phyloP scores from a whole-genome alignment of 1,140 invertebrate genomes.

The Protaetia brevitarsis region DNA sequence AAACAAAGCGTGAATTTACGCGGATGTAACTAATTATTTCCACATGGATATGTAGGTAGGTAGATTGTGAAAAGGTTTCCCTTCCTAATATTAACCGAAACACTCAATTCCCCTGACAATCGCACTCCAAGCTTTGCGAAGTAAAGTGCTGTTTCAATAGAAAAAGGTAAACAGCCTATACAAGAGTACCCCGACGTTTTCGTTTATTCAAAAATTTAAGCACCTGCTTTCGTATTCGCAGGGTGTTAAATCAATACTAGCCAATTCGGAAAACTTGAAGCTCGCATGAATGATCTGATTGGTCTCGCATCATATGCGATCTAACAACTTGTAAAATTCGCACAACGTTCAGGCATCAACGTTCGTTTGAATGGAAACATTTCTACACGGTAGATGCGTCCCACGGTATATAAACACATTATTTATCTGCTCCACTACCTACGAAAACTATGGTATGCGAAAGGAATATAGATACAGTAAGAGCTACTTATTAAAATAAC shows the following conservation, averaged over 20 bases:
- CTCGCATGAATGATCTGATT: not conserved
- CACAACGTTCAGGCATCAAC: not conserved
- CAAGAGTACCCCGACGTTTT: not conserved
- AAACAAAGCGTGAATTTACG: too few relatives aligned
- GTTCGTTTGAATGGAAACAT: not conserved
- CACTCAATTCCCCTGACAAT: too few relatives aligned
- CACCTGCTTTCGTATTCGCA: not conserved
- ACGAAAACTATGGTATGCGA: too few relatives aligned
- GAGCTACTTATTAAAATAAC: too few relatives aligned
- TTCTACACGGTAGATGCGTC: not conserved
- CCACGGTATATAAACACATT: too few relatives aligned
- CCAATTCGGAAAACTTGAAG: not conserved
- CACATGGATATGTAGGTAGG: too few relatives aligned
- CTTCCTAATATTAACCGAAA: too few relatives aligned
- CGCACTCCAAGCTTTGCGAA: too few relatives aligned
- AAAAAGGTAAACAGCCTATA: not conserved
- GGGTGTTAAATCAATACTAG: conserved; percentile 4
- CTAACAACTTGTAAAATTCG: not conserved
- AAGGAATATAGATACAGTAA: too few relatives aligned
- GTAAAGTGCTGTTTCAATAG: not conserved
- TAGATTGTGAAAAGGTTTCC: too few relatives aligned
- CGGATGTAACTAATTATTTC: too few relatives aligned
- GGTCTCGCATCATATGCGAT: not conserved
- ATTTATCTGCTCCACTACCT: too few relatives aligned
- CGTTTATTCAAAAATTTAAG: conserved; percentile 8